Conservation (phyloP, 2,797 vertebrate species). For the Emys orbicularis region DNA sequence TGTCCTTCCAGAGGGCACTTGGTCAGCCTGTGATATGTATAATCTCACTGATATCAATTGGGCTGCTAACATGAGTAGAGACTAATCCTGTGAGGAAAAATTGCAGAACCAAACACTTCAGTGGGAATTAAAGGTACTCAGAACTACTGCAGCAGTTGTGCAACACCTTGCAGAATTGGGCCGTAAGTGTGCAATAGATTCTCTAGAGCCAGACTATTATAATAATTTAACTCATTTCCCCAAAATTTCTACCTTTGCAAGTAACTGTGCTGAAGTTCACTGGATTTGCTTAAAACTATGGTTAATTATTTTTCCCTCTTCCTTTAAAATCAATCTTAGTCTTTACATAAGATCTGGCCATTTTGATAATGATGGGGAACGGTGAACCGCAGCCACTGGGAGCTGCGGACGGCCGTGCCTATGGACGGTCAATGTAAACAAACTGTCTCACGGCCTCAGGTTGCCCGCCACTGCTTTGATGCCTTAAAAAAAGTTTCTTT, state of each 20-base stretch:
- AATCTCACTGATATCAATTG: not conserved
- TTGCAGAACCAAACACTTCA: not conserved
- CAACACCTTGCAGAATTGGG: not conserved
- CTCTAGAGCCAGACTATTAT: not conserved
- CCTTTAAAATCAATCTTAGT: not conserved
- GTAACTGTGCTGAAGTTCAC: not conserved
- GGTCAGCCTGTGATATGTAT: not conserved
- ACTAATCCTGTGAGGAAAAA: not conserved
- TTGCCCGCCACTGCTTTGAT: not conserved
- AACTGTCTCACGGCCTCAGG: no score
- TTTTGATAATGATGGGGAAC: not conserved
- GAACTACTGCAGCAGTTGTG: not conserved
- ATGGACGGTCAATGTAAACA: no score
- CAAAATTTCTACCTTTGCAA: not conserved
- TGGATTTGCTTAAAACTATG: not conserved
- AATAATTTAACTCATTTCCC: not conserved
- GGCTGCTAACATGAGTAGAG: not conserved
- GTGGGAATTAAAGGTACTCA: not conserved
- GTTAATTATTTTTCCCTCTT: not conserved
- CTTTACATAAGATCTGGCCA: not conserved
- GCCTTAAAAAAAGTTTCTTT: not conserved
- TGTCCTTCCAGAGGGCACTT: not conserved
- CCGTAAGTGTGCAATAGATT: not conserved
- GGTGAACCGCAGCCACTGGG: no score
- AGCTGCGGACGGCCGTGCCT: no score